Evolutionary conservation across 2,888 invertebrate genomes (phyloP).

Genomic region (Aphelenchoides bicaudatus): DNA sequence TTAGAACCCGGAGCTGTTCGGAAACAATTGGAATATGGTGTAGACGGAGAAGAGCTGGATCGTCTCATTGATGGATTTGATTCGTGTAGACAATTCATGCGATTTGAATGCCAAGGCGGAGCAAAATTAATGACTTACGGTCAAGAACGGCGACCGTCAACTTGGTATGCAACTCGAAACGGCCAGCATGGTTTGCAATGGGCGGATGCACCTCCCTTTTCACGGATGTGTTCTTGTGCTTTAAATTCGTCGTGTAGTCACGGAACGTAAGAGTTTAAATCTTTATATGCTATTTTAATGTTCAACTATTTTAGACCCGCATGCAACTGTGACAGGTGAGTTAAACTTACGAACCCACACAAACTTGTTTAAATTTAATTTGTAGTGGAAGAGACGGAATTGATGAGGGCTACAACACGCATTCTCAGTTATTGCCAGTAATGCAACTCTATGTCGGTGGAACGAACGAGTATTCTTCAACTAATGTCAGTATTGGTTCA

Average conservation of each 20-base stretch:
- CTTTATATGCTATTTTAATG: conserved; percentile 22
- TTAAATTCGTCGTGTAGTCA: conserved; percentile 51
- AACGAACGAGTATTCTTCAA: conserved; percentile 43
- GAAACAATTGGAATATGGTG: conserved; percentile 45
- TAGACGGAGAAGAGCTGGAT: conserved; percentile 45
- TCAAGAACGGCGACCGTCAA: conserved; percentile 51
- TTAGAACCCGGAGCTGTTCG: conserved; percentile 53
- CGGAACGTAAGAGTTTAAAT: conserved; percentile 28
- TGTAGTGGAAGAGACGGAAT: conserved; percentile 51
- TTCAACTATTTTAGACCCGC: no score
- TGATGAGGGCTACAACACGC: conserved; percentile 52
- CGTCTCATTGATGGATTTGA: conserved; percentile 55
- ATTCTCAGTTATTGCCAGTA: conserved; percentile 54
- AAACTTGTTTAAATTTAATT: no score
- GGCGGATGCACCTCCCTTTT: conserved; percentile 57
- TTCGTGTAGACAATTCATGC: conserved; percentile 51
- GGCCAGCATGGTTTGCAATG: conserved; percentile 51
- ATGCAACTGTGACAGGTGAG: conserved; percentile 59
- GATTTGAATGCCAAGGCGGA: conserved; percentile 52
- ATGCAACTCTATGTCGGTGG: conserved; percentile 57
- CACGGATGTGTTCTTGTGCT: conserved; percentile 56
- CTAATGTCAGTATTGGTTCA: conserved; percentile 51
- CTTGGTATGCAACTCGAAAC: conserved; percentile 46
- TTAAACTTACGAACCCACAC: no score
- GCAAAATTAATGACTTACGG: conserved; percentile 52